phyloP scores from a whole-genome alignment of 2,113 vertebrate species.

The Thalassarche chlororhynchos region DNA sequence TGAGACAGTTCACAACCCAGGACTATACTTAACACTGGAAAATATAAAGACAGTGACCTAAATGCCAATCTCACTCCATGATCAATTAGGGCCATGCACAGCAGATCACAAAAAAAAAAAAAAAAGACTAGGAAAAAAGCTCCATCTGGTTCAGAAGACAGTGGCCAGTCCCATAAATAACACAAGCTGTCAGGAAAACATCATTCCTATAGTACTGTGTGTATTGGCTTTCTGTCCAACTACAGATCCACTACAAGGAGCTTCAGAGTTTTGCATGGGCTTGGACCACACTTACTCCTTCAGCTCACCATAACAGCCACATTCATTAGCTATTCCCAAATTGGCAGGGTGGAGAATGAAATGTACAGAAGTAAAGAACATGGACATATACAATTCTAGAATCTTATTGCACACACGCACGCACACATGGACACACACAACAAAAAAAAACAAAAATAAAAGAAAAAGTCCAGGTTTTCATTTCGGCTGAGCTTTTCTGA shows the following conservation, averaged over 20 bases:
- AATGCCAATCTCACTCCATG: background rate
- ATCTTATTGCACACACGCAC: background rate
- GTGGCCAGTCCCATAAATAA: conserved; percentile 59
- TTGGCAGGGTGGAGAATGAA: background rate
- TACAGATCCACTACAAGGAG: background rate
- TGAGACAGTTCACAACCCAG: background rate
- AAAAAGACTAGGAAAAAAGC: background rate
- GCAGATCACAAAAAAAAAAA: background rate
- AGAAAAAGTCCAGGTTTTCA: background rate
- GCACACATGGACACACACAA: background rate
- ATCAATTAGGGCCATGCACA: conserved; percentile 9
- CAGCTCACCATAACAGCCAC: background rate
- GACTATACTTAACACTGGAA: background rate
- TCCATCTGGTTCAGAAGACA: conserved; percentile 57
- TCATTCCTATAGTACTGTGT: conserved; percentile 38
- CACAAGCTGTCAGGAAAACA: conserved; percentile 59
- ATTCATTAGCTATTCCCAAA: background rate
- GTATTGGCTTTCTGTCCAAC: conserved; percentile 14
- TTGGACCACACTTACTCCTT: background rate
- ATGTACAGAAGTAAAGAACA: background rate
- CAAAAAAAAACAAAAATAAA: background rate
- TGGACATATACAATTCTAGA: background rate
- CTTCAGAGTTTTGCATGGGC: background rate
- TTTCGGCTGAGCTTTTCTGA: background rate
- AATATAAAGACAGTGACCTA: conserved; percentile 3